Evolutionary conservation across 2,113 vertebrate species (phyloP), one percentile per base, ranked within the genome.

Genomic region (Pelecanoides urinatrix): DNA sequence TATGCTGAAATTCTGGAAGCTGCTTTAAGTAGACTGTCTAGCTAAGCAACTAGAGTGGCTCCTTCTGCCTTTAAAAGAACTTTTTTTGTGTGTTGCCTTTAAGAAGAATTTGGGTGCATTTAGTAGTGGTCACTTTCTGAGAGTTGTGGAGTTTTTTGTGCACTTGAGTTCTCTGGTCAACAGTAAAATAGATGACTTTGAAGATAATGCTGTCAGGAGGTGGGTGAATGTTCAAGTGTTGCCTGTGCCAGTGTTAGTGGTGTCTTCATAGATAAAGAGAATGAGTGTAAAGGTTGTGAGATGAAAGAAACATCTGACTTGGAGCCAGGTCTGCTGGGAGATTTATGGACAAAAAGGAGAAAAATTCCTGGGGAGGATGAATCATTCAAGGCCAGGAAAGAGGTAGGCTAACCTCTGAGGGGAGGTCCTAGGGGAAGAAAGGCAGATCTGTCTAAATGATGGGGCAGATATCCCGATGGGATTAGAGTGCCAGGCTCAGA

Each of bases 331-430:
- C 61, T 85, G 25, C 34, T 89, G 61, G 32, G 56, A 87, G 30
- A 89, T 81, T 87, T 89, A 87, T 68, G 65, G 47, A 65, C 36
- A 87, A 80, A 91, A 90, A n/a, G 7, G 20, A 73, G 52, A 81
- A 91, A 92, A 86, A 74, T 61, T 83, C 36, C 34, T 67, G 36
- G 15, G 47, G 13, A 94, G 40, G 58, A 75, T 78, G 68, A 77
- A 74, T 80, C 52, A 44, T 74, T 91, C 47, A 75, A 86, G 58
- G 36, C 65, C 42, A 81, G 76, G 61, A 94, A 96, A 84, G n/a
- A 80, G n/a, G 16, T 32, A 81, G 13, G 13, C 45, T 75, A 66
- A 8, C 15, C 38, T 56, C 79, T 52, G 29, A 63, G 42, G 56
- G 10, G 34, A 90, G 12, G 11, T 88, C 47, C 55, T 80, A 23